A percentile compares a stretch with the other conserved stretches of the same genome.
These are phyloP conservation scores for Anhinga rufa DNA, from an alignment of 2,113 vertebrate genomes.

Conservation along the genomic window DNA sequence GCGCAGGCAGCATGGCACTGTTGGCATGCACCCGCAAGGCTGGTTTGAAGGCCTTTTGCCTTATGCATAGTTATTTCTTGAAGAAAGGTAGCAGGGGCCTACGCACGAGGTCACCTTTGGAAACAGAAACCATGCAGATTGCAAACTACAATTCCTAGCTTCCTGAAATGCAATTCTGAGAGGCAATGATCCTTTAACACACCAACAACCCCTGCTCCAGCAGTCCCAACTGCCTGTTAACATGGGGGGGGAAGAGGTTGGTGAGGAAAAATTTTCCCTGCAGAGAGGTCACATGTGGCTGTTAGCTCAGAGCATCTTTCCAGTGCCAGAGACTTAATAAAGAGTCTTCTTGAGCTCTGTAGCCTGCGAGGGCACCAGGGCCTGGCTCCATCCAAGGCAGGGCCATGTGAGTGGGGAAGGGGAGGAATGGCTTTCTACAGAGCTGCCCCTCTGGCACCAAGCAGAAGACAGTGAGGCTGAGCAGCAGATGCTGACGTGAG, in stretches of 20 bases:
- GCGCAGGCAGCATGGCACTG: fast-evolving
- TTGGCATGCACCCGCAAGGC: fast-evolving
- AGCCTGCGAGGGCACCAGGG: not conserved
- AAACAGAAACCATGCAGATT: not conserved
- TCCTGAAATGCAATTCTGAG: not conserved
- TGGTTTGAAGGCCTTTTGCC: not conserved
- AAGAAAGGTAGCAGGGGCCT: not conserved
- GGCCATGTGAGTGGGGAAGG: not conserved
- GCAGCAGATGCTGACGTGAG: not conserved
- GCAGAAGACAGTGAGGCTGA: not conserved
- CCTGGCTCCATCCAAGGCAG: not conserved
- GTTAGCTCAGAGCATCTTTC: not conserved
- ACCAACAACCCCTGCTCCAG: not conserved
- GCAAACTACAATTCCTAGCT: not conserved
- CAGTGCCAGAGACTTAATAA: not conserved
- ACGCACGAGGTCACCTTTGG: not conserved
- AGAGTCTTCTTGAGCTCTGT: not conserved
- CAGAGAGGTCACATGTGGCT: not conserved
- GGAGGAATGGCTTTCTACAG: not conserved
- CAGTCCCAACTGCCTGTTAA: not conserved
- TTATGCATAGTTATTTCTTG: fast-evolving
- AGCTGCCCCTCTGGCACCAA: not conserved
- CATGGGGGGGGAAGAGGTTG: not conserved
- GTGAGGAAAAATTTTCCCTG: not conserved
- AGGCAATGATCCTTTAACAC: not conserved